Evolutionary conservation across 2,888 invertebrate genomes (phyloP).

Genomic region (Hedya salicella): DNA sequence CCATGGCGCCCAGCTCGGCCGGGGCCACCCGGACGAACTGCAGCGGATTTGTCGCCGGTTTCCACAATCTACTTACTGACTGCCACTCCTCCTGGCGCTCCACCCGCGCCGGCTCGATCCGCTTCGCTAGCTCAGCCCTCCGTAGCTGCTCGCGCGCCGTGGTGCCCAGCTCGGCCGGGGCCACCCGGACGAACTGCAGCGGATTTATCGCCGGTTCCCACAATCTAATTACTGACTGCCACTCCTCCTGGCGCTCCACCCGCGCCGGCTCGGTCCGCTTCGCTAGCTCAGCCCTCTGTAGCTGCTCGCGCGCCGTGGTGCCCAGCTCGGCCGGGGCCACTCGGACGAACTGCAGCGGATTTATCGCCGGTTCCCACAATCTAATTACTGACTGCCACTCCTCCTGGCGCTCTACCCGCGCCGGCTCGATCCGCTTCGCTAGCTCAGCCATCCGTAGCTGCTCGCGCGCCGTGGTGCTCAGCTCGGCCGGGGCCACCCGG

Average conservation of each 20-base stretch:
- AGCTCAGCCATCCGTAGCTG: constrained; percentile 94
- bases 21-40: constrained; percentile 96
- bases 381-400: constrained; percentile 96
- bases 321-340: constrained; percentile 95
- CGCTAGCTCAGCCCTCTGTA: constrained; percentile 93
- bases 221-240: constrained; percentile 93
- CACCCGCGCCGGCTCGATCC: constrained; percentile 90
- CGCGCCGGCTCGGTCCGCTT: constrained; percentile 92
- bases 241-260: constrained; percentile 94
- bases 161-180: constrained; percentile 93
- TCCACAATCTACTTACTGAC: constrained; percentile 86
- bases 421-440: constrained; percentile 92
- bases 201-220: constrained; percentile 76
- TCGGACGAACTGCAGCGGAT: constrained; percentile 95
- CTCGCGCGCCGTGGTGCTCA: constrained; percentile 93
- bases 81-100: constrained; percentile 97
- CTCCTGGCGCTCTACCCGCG: constrained; percentile 92
- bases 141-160: constrained; percentile 94
- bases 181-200: constrained; percentile 94
- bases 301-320: constrained; percentile 93
- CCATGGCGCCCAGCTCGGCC: constrained; percentile 92
- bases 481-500: constrained; percentile 94
- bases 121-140: constrained; percentile 93
- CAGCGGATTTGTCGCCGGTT: constrained; percentile 87
- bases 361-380: constrained; percentile 79